These are phyloP conservation scores for Probaryconus sp. DNA, from an alignment of 1,140 invertebrate genomes.

Conservation along the genomic window DNA sequence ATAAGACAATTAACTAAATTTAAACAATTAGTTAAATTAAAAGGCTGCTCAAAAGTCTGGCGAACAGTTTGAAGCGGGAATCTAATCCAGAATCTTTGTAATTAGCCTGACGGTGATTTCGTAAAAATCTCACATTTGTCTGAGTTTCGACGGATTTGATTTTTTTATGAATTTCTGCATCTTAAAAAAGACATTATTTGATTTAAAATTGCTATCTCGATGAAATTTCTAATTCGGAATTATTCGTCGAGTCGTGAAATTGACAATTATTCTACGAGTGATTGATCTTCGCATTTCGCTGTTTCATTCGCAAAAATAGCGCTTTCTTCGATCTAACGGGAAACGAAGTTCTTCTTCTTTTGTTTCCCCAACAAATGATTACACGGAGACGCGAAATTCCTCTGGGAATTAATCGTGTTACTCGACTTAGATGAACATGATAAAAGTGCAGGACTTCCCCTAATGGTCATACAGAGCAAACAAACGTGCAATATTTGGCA, in stretches of 20 bases:
- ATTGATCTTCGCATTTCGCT: conserved; percentile 34
- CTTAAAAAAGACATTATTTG: too few relatives aligned
- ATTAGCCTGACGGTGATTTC: too few relatives aligned
- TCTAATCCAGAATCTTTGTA: too few relatives aligned
- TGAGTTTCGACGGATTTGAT: too few relatives aligned
- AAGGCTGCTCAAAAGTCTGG: too few relatives aligned
- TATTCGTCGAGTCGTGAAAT: conserved; percentile 24
- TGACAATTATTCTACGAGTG: conserved; percentile 18
- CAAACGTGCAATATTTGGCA: conserved; percentile 27
- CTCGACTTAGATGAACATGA: conserved; percentile 40
- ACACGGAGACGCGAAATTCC: conserved; percentile 22
- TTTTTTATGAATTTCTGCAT: too few relatives aligned
- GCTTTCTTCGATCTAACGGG: conserved; percentile 14
- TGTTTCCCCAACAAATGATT: conserved; percentile 28
- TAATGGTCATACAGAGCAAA: conserved; percentile 23
- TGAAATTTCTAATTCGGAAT: too few relatives aligned
- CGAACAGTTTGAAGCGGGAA: too few relatives aligned
- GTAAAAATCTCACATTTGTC: too few relatives aligned
- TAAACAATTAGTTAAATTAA: too few relatives aligned
- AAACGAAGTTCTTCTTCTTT: conserved; percentile 11
- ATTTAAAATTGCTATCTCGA: too few relatives aligned
- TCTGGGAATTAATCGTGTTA: conserved; percentile 52
- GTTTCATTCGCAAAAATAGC: conserved; percentile 24
- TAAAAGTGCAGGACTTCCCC: conserved; percentile 36
- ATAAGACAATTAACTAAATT: too few relatives aligned